Base-by-base conservation (phyloP, 37 sponge, comb jelly and placozoan species). In the Oopsacas minuta region DNA sequence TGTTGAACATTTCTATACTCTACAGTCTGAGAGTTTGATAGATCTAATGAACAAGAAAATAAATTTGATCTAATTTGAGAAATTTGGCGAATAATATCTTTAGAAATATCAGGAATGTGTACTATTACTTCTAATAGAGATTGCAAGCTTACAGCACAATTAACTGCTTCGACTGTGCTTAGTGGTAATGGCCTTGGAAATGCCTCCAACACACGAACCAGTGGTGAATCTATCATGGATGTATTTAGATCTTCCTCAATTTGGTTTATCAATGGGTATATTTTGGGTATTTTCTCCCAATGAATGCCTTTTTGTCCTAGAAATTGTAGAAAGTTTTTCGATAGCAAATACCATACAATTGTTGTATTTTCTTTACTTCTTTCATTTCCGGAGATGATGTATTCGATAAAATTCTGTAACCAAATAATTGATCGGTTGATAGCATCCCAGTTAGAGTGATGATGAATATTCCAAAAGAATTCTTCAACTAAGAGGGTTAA, bases 391-490 rank as follows among this genome's bases (percentile, higher is more conserved):
- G 22, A 7, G 28, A 61, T 25, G 28, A 61, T 10, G 28, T 61
- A 61, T 61, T 10, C 75, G 28, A 61, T 61, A 61, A 61, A 61
- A n/a, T 61, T 61, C 22, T 61, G 75, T 25, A 61, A 34, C 75
- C 75, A 61, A 61, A 61, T 61, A 61, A 61, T 3, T n/a, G 75
- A 61, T 61, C 28, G 75, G 30, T 61, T 10, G 7, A 61, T 12
- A 32, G 28, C 75, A 61, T 61, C 75, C 75, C 75, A 61, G 28
- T 61, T 61, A 7, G 75, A 61, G 30, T 61, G 75, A n/a, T 61
- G 30, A 12, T 61, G 75, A 25, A 5, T 61, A 61, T 12, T n/a
- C 75, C 75, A 61, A n/a, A 61, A 61, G 22, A 34, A 10, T 61
- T 61, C 75, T 32, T 61, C 75, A 7, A 12, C 22, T 3, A 61